Evolutionary conservation across 2,113 vertebrate species (phyloP).

Genomic region (Alectura lathami): DNA sequence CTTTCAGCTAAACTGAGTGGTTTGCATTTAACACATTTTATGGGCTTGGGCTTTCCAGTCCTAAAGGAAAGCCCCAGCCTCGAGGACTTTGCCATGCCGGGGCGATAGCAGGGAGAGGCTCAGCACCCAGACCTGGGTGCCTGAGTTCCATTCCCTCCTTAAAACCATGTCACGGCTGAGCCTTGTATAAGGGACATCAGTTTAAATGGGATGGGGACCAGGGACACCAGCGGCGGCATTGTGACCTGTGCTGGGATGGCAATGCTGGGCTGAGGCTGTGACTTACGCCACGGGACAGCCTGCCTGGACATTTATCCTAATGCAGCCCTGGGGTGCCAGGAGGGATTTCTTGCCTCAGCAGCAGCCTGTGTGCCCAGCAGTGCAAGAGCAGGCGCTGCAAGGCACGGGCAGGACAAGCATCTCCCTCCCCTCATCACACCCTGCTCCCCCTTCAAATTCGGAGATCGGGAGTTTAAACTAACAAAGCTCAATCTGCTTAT

Average conservation of each 20-base stretch:
- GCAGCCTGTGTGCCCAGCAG: neutral
- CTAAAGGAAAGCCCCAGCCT: neutral
- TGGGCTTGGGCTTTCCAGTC: neutral
- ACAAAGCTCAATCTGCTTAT: neutral
- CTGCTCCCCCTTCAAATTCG: neutral
- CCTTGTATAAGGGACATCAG: neutral
- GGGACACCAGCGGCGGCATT: neutral
- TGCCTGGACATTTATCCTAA: neutral
- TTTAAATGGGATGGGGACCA: neutral
- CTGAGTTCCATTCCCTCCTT: fast-evolving
- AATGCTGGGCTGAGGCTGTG: too few species aligned
- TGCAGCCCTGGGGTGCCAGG: neutral
- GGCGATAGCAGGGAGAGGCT: neutral
- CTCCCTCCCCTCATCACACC: neutral
- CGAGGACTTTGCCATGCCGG: neutral
- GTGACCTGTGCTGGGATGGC: neutral
- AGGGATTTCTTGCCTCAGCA: neutral
- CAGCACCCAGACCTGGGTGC: fast-evolving
- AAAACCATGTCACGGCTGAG: neutral
- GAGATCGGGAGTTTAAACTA: neutral
- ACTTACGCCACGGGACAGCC: too few species aligned
- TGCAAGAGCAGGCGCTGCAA: neutral
- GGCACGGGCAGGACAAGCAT: neutral
- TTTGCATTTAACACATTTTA: neutral
- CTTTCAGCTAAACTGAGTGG: neutral